Base-by-base conservation (phyloP, 2,888 invertebrate genomes). In the Microctonus hyperodae region DNA sequence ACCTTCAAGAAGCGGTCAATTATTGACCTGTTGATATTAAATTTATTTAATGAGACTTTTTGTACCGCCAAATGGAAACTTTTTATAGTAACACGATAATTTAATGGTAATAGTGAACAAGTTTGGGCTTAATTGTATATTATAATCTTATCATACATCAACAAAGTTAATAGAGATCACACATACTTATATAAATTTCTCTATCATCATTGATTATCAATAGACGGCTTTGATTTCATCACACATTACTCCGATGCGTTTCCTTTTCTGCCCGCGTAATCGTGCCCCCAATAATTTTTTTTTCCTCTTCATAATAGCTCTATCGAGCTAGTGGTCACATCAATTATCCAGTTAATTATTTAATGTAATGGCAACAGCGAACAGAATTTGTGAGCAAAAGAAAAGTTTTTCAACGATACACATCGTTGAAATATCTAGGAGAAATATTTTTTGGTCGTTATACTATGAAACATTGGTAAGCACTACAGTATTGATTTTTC, bases 311-410 rank as follows among this genome's bases (percentile, higher is more conserved):
- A 25, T 59, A 51, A 61, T 61, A 61, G 53, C 53, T 62, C 53
- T 25, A 62, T 37, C 20, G 59, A 59, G 20, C 31, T 7, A 25
- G 13, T 51, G 23, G 10, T 51, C 7, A 16, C 16, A 40, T 23
- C 33, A 25, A 63, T 63, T 40, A 63, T 16, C 28, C 40, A 22
- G 23, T 37, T 40, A 55, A 62, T 62, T 53, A 62, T 62, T 62
- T 53, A 53, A 25, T 35, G 37, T 25, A 51, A 28, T 53, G 28
- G 7, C 13, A 33, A 9, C 7, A 16, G 7, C 35, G 31, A n/a
- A n/a, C n/a, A 56, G 33, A 59, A 20, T 7, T 37, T 6, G 10
- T 9, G n/a, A 40, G 25, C 44, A 40, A n/a, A 25, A 35, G 16
- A 25, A 62, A 53, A 16, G 31, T 4, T 9, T 31, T 20, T 48